Evolutionary conservation across 2,888 invertebrate genomes (phyloP).

Genomic region (Heliconius hortense): DNA sequence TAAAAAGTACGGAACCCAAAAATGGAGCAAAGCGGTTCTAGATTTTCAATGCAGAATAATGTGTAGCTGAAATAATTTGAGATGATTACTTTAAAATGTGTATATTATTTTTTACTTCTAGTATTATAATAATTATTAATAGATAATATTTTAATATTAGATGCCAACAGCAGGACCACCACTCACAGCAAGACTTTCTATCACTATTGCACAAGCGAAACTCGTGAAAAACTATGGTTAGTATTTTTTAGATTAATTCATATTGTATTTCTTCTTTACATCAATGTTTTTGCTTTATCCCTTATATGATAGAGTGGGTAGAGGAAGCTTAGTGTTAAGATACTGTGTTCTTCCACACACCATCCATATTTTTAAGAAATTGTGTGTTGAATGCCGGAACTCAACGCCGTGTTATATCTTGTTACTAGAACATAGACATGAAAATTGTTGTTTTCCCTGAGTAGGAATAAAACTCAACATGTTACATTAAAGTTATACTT

Average conservation of each 20-base stretch:
- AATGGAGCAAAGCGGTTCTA: neutral
- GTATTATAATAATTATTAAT: neutral
- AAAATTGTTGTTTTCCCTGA: too few relatives aligned
- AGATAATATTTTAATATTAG: conserved; percentile 45
- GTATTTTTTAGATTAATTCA: conserved; percentile 33
- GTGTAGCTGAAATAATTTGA: neutral
- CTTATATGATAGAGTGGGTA: too few relatives aligned
- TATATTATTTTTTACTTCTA: neutral
- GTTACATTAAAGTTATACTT: too few relatives aligned
- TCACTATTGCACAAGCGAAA: conserved; percentile 95
- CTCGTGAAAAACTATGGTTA: conserved; percentile 94
- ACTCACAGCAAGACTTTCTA: conserved; percentile 87
- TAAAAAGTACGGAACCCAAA: neutral
- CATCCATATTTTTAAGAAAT: too few relatives aligned
- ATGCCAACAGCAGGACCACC: conserved; percentile 69
- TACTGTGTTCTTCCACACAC: too few relatives aligned
- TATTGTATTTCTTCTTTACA: neutral
- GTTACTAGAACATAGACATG: too few relatives aligned
- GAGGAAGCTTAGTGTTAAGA: too few relatives aligned
- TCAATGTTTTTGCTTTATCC: neutral
- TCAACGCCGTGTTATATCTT: too few relatives aligned
- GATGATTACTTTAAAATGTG: neutral
- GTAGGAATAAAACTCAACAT: too few relatives aligned
- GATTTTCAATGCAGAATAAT: too few relatives aligned
- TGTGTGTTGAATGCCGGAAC: too few relatives aligned